phyloP scores from a whole-genome alignment of 2,113 vertebrate genomes.

The Caracal caracal region DNA sequence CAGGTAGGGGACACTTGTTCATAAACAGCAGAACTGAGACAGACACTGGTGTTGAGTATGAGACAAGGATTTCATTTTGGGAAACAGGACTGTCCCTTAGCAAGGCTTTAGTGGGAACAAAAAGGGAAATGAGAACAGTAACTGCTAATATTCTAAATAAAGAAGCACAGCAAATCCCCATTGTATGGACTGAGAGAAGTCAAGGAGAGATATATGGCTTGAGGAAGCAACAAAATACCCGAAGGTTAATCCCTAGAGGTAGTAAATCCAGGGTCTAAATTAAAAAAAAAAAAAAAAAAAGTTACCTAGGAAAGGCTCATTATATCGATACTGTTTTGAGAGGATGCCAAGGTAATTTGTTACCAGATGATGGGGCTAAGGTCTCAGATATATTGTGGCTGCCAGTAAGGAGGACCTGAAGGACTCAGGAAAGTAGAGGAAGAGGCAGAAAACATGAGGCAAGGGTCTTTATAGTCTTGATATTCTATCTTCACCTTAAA shows the following conservation, averaged over 20 bases:
- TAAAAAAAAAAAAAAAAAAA: neutral
- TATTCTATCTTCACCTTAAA: neutral
- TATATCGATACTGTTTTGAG: neutral
- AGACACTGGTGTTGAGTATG: neutral
- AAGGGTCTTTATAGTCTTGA: neutral
- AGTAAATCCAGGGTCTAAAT: neutral
- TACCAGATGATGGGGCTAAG: constrained; percentile 68
- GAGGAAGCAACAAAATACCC: neutral
- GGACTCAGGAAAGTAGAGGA: neutral
- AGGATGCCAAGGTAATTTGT: constrained; percentile 21
- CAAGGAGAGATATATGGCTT: neutral
- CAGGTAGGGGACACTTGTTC: neutral
- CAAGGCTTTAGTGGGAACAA: neutral
- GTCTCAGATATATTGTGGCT: neutral
- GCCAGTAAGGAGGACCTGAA: neutral
- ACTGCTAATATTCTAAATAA: constrained; percentile 16
- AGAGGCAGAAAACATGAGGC: neutral
- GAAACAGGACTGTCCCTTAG: neutral
- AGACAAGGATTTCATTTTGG: neutral
- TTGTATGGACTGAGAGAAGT: neutral
- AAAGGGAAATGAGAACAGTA: neutral
- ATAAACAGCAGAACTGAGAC: neutral
- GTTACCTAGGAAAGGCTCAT: neutral
- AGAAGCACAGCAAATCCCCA: neutral
- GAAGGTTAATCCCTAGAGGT: neutral